These are phyloP conservation scores for Euura saliciscinereae DNA, from an alignment of 1,140 invertebrate species.

Conservation along the genomic window DNA sequence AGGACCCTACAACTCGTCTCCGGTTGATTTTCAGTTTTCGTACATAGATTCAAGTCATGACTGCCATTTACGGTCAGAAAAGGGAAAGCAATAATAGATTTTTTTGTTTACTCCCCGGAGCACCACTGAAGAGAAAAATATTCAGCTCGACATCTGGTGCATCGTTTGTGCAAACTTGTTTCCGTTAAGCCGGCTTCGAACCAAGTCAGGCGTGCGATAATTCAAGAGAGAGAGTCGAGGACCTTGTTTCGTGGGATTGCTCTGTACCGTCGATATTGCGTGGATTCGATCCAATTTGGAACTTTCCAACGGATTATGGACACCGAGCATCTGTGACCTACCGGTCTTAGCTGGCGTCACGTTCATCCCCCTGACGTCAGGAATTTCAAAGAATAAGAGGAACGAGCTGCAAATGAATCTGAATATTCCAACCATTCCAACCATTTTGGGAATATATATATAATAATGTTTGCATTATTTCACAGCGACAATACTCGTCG, in stretches of 20 bases:
- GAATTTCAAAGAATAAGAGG: background rate
- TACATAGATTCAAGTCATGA: too few relatives aligned
- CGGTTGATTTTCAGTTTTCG: too few relatives aligned
- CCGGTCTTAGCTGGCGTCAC: background rate
- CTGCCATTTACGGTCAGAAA: too few relatives aligned
- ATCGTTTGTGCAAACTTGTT: conserved; percentile 51
- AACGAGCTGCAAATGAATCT: background rate
- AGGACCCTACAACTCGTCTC: too few relatives aligned
- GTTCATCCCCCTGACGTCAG: background rate
- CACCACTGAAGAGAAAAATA: conserved; percentile 41
- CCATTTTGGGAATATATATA: too few relatives aligned
- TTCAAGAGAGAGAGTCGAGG: conserved; percentile 44
- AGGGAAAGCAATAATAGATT: too few relatives aligned
- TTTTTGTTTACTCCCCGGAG: background rate
- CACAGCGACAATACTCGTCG: background rate
- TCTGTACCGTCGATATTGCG: conserved; percentile 13
- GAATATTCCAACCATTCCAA: too few relatives aligned
- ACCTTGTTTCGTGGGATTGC: conserved; percentile 57
- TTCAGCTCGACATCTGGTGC: conserved; percentile 57
- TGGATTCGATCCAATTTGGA: conserved; percentile 12
- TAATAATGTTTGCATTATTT: background rate
- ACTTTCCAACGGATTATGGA: background rate
- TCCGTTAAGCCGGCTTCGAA: conserved; percentile 56
- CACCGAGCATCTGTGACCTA: background rate
- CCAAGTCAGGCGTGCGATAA: conserved; percentile 55